Base-by-base conservation (phyloP, 2,888 invertebrate species). In the Exephanes ischioxanthus region DNA sequence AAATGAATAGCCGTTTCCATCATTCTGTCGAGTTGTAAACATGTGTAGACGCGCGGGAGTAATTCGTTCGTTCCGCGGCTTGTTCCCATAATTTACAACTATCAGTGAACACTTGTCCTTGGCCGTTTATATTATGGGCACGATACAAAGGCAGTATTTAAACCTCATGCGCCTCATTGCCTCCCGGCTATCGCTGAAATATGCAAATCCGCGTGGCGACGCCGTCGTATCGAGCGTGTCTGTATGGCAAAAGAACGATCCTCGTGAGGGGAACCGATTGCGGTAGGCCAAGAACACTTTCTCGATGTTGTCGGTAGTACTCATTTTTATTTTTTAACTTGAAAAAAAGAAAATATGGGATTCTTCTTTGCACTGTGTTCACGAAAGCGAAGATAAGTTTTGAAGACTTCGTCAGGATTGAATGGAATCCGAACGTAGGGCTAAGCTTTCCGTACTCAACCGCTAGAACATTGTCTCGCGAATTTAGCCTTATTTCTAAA, bases 101-200 rank as follows among this genome's bases (percentile, higher is more conserved):
- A 41, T 67, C 80, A n/a, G n/a, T 33, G 81, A 71, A 41, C 41
- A 37, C 61, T 66, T n/a, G 70, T n/a, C 51, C 53, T 26, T 53
- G 61, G 71, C 70, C 26, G 78, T 81, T 76, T 75, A 78, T 79
- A 66, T 70, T 30, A 66, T 51, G 26, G 70, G 66, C 70, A 51
- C 41, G 55, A 58, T 67, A 75, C 45, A 77, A 76, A 70, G 77
- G 76, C 30, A 58, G 75, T 67, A 73, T 83, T 76, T 75, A 63
- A 83, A 77, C 26, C 67, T 41, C 58, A 70, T 53, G 82, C 68
- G 45, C 72, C 33, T 51, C 75, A 53, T 68, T 68, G 73, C 72
- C 63, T 70, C 70, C 33, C 61, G 82, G 84, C 81, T 85, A 86
- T 87, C 86, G 87, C 83, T 88, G 76, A 88, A 87, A 86, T 86